Evolutionary conservation across 2,113 vertebrate genomes (phyloP).

Genomic region (Trichechus manatus): DNA sequence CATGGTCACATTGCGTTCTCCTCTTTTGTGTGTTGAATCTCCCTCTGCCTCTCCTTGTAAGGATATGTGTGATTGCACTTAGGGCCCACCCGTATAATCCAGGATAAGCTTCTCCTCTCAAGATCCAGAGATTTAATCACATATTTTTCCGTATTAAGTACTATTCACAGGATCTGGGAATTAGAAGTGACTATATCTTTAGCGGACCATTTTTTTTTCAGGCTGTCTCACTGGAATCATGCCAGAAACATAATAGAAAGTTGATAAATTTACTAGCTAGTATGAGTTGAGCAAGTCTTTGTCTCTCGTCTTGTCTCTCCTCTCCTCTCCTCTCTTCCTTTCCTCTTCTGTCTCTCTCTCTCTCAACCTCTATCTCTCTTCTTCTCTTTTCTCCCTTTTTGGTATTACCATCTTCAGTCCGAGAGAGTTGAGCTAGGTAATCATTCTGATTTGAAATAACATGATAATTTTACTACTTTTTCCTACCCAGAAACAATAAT

Average conservation of each 20-base stretch:
- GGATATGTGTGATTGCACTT: not conserved
- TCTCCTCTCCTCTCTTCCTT: not conserved
- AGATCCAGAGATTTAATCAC: not conserved
- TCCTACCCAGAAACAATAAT: not conserved
- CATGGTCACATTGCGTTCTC: too few species aligned
- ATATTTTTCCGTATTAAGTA: not conserved
- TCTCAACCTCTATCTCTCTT: not conserved
- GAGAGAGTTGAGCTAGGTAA: not conserved
- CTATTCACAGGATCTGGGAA: not conserved
- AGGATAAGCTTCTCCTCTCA: not conserved
- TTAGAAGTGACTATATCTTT: not conserved
- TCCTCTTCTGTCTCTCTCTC: not conserved
- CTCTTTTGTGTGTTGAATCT: not conserved
- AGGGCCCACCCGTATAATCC: not conserved
- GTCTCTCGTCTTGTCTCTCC: not conserved
- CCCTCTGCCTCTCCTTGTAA: not conserved
- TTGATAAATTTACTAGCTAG: not conserved
- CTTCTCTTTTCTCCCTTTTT: not conserved
- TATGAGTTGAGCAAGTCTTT: not conserved
- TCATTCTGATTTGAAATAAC: not conserved
- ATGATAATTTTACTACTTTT: too few species aligned
- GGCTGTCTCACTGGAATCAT: not conserved
- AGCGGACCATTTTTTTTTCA: not conserved
- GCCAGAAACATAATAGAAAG: not conserved
- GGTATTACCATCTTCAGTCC: not conserved